A percentile compares a stretch with the other conserved stretches of the same genome.
phyloP scores from a whole-genome alignment of 2,113 vertebrate genomes.

The Cyprinodon brontotheroides region DNA sequence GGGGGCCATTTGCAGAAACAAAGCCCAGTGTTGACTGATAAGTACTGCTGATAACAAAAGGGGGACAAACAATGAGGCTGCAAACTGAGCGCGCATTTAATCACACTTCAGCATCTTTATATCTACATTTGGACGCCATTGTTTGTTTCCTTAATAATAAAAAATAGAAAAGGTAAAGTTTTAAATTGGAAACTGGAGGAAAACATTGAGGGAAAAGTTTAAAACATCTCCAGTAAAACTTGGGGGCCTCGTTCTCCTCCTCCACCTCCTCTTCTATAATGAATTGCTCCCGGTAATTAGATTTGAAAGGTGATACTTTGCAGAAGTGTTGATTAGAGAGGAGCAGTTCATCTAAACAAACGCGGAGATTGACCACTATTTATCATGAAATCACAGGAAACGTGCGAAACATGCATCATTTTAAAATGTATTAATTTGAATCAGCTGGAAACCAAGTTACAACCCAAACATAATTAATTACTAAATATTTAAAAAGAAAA shows the following conservation, averaged over 20 bases:
- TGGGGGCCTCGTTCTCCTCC: slow-evolving; percentile 34
- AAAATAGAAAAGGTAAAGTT: slow-evolving; percentile 43
- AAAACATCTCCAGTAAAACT: slow-evolving; percentile 70
- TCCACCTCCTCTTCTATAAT: slow-evolving; percentile 73
- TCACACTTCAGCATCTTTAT: slow-evolving; percentile 76
- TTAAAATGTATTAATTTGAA: neutral
- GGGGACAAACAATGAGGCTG: slow-evolving; percentile 87
- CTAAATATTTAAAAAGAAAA: neutral
- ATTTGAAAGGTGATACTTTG: slow-evolving; percentile 87
- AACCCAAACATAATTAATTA: neutral
- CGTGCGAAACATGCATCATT: neutral
- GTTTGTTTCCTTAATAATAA: slow-evolving; percentile 60
- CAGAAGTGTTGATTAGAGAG: slow-evolving; percentile 82
- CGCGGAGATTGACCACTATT: slow-evolving; percentile 75
- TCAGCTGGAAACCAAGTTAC: neutral
- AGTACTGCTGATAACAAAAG: slow-evolving; percentile 95
- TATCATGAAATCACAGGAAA: neutral
- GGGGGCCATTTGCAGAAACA: slow-evolving; percentile 95
- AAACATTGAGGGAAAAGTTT: slow-evolving; percentile 78
- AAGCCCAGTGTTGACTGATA: slow-evolving; percentile 94
- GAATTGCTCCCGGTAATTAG: slow-evolving; percentile 90
- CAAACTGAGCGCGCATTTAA: slow-evolving; percentile 83
- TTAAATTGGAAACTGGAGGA: slow-evolving; percentile 77
- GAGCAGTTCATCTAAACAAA: slow-evolving; percentile 85
- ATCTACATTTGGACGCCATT: slow-evolving; percentile 74